Conservation (phyloP, 2,113 vertebrate species). For the Dasyprocta punctata region DNA sequence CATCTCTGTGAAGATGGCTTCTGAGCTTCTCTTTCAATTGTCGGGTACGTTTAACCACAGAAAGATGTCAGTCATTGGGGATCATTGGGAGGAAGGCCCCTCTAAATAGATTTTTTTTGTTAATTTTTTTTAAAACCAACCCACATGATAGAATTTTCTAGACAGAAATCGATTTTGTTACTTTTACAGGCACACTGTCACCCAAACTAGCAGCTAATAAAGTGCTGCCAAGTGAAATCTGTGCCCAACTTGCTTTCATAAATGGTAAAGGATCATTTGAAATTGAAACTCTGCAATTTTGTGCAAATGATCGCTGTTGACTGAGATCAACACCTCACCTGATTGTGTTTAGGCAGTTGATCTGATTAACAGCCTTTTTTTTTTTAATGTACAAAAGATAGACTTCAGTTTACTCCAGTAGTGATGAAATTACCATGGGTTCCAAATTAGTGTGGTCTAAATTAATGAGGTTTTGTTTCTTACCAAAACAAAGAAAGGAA, state of each 20-base stretch:
- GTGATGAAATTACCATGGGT: conserved; percentile 11
- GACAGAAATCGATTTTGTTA: conserved; percentile 33
- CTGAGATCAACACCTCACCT: conserved; percentile 1
- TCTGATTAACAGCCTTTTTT: conserved; percentile 28
- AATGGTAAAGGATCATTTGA: conserved; percentile 53
- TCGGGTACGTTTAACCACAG: conserved; percentile 89
- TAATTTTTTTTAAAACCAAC: not conserved
- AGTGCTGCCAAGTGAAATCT: conserved; percentile 18
- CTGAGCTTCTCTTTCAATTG: conserved; percentile 97
- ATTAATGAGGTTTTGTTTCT: conserved; percentile 43
- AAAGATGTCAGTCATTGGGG: not conserved
- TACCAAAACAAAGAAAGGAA: not conserved
- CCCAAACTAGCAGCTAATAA: conserved; percentile 5
- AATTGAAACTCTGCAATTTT: conserved; percentile 52
- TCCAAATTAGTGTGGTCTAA: conserved; percentile 49
- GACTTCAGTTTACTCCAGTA: conserved; percentile 8
- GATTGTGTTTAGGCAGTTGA: conserved; percentile 38
- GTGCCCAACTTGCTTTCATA: conserved; percentile 56
- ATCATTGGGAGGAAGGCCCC: not conserved
- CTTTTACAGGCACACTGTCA: not conserved
- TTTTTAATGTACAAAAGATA: not conserved
- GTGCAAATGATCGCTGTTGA: not conserved
- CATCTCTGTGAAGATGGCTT: conserved; percentile 99
- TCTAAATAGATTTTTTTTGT: not conserved
- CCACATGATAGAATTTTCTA: not conserved